These are phyloP conservation scores for Archips crataeganus DNA, from an alignment of 2,888 invertebrate genomes.

Conservation along the genomic window DNA sequence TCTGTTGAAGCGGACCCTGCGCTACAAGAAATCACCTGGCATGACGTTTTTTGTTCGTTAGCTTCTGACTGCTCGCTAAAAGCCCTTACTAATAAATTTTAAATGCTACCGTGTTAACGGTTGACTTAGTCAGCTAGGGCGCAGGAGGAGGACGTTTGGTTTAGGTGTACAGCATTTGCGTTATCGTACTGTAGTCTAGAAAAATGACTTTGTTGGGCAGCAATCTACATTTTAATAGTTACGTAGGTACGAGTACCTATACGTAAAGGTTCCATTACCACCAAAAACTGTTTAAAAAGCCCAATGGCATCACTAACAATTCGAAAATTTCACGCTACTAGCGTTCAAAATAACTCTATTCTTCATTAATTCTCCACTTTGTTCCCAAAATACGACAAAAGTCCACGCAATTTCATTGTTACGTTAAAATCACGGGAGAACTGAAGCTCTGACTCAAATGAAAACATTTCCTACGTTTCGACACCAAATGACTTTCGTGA, in stretches of 20 bases:
- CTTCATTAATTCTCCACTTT: slow-evolving; percentile 5
- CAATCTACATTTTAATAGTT: too few species aligned
- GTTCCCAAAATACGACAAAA: slow-evolving; percentile 8
- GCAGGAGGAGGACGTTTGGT: not conserved
- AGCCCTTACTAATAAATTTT: not conserved
- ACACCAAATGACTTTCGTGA: slow-evolving; percentile 29
- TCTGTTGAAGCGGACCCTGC: not conserved
- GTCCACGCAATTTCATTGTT: slow-evolving; percentile 33
- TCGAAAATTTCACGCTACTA: not conserved
- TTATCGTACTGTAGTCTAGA: too few species aligned
- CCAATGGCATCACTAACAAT: not conserved
- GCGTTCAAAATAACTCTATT: not conserved
- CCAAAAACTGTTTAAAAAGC: not conserved
- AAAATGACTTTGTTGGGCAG: too few species aligned
- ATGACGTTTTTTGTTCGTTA: too few species aligned
- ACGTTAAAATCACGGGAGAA: slow-evolving; percentile 29
- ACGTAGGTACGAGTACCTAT: too few species aligned
- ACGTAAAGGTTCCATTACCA: not conserved
- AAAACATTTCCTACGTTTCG: slow-evolving; percentile 32
- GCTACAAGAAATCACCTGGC: too few species aligned
- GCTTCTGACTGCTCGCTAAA: not conserved
- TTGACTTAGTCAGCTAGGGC: not conserved
- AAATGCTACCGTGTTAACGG: not conserved
- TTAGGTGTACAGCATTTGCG: not conserved
- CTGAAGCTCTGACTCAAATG: slow-evolving; percentile 9